Percentiles rank a stretch among this genome's conserved stretches.
These are phyloP conservation scores for Microchrysa polita DNA, from an alignment of 2,888 invertebrate species.

Conservation along the genomic window DNA sequence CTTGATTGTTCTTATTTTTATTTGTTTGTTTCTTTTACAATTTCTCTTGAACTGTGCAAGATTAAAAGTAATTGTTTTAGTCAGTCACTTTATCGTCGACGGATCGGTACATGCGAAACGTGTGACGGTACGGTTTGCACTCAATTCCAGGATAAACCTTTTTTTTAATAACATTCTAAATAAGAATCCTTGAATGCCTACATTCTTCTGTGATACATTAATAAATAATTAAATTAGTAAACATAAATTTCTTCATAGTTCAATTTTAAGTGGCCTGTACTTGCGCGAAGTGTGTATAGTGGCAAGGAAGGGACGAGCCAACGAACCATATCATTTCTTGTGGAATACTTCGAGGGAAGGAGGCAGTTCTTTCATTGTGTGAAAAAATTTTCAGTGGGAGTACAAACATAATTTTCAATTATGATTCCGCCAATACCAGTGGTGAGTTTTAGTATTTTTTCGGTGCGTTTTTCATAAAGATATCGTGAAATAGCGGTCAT, in stretches of 20 bases:
- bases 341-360: too few relatives aligned
- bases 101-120: conserved; percentile 25
- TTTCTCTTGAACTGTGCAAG: not conserved
- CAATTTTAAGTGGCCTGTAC: too few relatives aligned
- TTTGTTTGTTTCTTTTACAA: too few relatives aligned
- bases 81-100: conserved; percentile 27
- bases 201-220: too few relatives aligned
- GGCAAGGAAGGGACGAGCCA: not conserved
- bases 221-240: too few relatives aligned
- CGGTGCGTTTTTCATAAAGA: not conserved
- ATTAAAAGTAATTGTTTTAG: conserved; percentile 40
- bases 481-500: not conserved
- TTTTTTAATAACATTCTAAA: too few relatives aligned
- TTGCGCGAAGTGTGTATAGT: not conserved
- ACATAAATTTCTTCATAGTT: too few relatives aligned
- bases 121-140: conserved; percentile 6
- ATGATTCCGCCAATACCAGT: conserved; percentile 21
- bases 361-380: too few relatives aligned
- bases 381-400: conserved; percentile 13
- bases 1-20: too few relatives aligned
- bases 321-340: not conserved
- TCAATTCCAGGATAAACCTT: too few relatives aligned
- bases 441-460: conserved; percentile 24
- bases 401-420: not conserved
- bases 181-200: too few relatives aligned